A percentile compares a stretch with the other conserved stretches of the same genome.
Evolutionary conservation across 2,888 invertebrate genomes (phyloP).

Genomic region (Cephus rjabovi): DNA sequence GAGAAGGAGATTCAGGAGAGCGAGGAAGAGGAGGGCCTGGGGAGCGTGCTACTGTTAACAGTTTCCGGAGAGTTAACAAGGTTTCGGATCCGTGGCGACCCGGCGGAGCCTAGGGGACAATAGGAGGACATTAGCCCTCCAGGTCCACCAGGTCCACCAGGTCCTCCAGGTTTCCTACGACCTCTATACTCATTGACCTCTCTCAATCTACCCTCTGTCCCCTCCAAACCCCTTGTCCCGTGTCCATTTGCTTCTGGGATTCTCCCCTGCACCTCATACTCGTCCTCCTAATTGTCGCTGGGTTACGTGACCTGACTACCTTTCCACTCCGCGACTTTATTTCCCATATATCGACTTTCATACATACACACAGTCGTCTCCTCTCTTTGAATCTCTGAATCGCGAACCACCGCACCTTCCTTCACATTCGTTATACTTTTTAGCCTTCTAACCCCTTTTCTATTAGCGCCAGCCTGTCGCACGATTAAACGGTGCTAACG

Average conservation of each 20-base stretch:
- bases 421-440: too few relatives aligned
- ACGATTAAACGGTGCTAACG: neutral
- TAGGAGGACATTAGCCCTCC: constrained; percentile 55
- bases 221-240: neutral
- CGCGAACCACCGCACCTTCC: too few relatives aligned
- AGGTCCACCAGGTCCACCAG: constrained; percentile 20
- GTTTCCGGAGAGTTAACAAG: constrained; percentile 64
- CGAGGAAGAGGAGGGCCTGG: constrained; percentile 31
- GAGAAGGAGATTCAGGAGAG: constrained; percentile 12
- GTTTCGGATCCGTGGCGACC: constrained; percentile 53
- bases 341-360: constrained; percentile 7
- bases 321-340: constrained; percentile 24
- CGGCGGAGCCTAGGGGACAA: constrained; percentile 50
- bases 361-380: neutral
- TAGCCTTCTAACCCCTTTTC: neutral
- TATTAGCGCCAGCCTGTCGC: neutral
- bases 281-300: constrained; percentile 40
- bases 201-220: neutral
- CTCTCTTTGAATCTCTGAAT: neutral
- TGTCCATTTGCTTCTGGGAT: neutral
- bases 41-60: constrained; percentile 59
- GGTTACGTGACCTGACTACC: constrained; percentile 37
- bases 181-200: neutral
- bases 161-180: constrained; percentile 15
- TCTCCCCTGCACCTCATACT: neutral